Conservation (phyloP, 2,797 vertebrate genomes). For the Eremophila alpestris region DNA sequence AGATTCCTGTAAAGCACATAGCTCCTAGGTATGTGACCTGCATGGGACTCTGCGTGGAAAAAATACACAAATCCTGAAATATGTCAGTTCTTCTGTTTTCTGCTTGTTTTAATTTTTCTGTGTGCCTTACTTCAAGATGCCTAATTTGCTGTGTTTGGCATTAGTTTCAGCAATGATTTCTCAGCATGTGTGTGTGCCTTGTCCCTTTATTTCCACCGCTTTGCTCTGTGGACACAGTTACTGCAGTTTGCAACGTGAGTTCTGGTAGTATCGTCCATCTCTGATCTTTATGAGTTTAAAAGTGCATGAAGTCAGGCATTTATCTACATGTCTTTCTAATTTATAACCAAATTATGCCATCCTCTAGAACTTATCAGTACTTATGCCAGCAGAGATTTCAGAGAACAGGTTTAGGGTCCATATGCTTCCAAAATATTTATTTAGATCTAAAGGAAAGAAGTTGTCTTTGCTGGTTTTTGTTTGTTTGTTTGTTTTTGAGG, state of each 20-base stretch:
- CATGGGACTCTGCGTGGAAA: background rate
- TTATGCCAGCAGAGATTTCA: background rate
- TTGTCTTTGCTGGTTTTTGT: rapidly evolving
- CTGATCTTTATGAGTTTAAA: background rate
- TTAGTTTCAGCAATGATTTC: background rate
- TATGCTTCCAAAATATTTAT: background rate
- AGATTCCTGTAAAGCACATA: background rate
- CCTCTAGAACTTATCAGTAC: background rate
- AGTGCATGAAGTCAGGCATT: background rate
- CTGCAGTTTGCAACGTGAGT: background rate
- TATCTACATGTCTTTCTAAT: background rate
- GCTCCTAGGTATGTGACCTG: background rate
- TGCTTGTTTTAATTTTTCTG: background rate
- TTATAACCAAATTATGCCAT: background rate
- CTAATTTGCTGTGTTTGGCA: background rate
- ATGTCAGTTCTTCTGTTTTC: background rate
- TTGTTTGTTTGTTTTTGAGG: background rate
- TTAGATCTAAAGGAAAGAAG: background rate
- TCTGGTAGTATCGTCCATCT: background rate
- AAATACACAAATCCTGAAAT: background rate
- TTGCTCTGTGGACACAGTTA: background rate
- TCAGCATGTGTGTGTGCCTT: background rate
- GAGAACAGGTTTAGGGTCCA: background rate
- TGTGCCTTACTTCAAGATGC: background rate
- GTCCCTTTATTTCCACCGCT: background rate